These are phyloP conservation scores for Thalpophila matura DNA, from an alignment of 2,888 invertebrate species.

Conservation along the genomic window DNA sequence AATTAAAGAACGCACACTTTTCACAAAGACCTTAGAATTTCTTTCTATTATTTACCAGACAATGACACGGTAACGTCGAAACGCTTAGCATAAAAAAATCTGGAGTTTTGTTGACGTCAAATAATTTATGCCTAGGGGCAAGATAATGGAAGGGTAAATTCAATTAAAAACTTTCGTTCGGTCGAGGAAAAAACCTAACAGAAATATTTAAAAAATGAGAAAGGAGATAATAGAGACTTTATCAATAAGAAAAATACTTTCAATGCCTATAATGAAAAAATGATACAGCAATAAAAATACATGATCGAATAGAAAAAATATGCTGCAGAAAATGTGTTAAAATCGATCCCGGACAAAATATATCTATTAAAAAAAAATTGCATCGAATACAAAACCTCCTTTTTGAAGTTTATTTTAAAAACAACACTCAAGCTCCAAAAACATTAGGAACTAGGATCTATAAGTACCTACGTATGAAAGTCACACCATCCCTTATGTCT, in stretches of 20 bases:
- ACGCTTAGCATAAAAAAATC: background rate
- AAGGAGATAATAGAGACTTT: slow-evolving; percentile 2
- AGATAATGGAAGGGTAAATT: slow-evolving; percentile 1
- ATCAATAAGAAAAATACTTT: slow-evolving; percentile 16
- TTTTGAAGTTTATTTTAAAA: background rate
- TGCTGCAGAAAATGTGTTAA: too few relatives aligned
- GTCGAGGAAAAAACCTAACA: too few relatives aligned
- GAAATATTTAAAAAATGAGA: slow-evolving; percentile 10
- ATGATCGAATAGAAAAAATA: too few relatives aligned
- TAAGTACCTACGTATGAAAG: slow-evolving; percentile 16
- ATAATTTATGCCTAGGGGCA: background rate
- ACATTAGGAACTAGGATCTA: slow-evolving; percentile 9
- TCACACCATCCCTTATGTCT: slow-evolving; percentile 31
- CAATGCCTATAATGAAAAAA: too few relatives aligned
- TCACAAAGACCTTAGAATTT: background rate
- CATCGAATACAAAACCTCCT: background rate
- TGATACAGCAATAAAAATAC: too few relatives aligned
- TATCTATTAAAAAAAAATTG: background rate
- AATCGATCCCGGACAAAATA: background rate
- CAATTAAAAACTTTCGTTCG: slow-evolving; percentile 17
- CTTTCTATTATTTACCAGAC: slow-evolving; percentile 6
- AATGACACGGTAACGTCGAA: background rate
- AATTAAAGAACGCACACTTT: background rate
- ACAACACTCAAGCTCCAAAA: background rate
- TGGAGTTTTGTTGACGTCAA: background rate